These are phyloP conservation scores for Tapirus indicus DNA, from an alignment of 2,797 vertebrate genomes.

Conservation along the genomic window DNA sequence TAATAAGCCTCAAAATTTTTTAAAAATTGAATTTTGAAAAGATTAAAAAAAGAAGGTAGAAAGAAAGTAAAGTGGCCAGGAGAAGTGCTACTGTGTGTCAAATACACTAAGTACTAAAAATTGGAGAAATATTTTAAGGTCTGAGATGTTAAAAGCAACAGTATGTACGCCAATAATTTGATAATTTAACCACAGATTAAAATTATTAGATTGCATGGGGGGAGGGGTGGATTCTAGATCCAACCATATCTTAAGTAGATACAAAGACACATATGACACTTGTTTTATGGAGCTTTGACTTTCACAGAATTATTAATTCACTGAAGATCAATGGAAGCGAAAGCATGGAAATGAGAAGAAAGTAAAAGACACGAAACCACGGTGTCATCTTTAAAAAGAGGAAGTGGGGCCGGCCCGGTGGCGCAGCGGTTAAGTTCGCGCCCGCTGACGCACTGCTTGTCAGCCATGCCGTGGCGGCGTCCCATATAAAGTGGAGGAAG, in stretches of 20 bases:
- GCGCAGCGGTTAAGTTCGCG: too few relatives aligned
- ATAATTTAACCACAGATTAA: background rate
- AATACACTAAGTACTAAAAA: slow-evolving; percentile 14
- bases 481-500: too few relatives aligned
- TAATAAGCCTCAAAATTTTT: background rate
- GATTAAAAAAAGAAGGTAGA: background rate
- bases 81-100: background rate
- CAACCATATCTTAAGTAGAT: background rate
- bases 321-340: background rate
- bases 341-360: background rate
- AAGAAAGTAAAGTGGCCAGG: background rate
- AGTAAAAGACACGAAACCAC: background rate
- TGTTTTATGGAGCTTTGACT: background rate
- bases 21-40: background rate
- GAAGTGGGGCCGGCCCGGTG: too few relatives aligned
- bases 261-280: background rate
- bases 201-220: background rate
- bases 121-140: background rate
- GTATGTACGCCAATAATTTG: background rate
- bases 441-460: too few relatives aligned
- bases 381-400: background rate
- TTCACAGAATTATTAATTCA: background rate
- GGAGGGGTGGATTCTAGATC: background rate
- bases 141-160: background rate
- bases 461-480: too few relatives aligned